Percentiles rank a stretch among this genome's conserved stretches.
phyloP scores from a whole-genome alignment of 2,797 vertebrate genomes.

The Acanthurus tractus region DNA sequence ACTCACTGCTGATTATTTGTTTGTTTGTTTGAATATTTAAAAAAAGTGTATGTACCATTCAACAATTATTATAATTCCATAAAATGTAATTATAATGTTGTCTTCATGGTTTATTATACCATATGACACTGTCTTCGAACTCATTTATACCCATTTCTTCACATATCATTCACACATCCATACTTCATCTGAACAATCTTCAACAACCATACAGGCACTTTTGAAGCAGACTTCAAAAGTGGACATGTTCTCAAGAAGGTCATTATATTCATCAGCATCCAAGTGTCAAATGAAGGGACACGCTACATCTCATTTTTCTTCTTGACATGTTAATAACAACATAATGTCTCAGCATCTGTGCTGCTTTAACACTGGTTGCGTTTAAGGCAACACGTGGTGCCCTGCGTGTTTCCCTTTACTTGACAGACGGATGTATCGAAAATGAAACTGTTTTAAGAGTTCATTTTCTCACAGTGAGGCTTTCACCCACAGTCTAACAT shows the following conservation, averaged over 20 bases:
- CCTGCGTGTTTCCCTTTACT: constrained; percentile 25
- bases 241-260: constrained; percentile 33
- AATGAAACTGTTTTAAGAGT: constrained; percentile 28
- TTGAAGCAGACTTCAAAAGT: constrained; percentile 79
- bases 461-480: constrained; percentile 24
- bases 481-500: constrained; percentile 36
- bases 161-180: constrained; percentile 47
- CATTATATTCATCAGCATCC: constrained; percentile 44
- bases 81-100: constrained; percentile 38
- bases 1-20: background rate
- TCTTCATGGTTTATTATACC: constrained; percentile 16
- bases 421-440: constrained; percentile 34
- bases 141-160: constrained; percentile 39
- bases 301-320: background rate
- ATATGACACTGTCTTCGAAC: constrained; percentile 38
- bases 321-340: background rate
- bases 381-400: constrained; percentile 6
- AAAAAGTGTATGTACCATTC: background rate
- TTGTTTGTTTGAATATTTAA: background rate
- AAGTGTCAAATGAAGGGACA: constrained; percentile 16
- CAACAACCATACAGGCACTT: constrained; percentile 63
- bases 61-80: constrained; percentile 26
- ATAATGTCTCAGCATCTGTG: background rate
- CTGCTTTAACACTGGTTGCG: background rate
- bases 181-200: constrained; percentile 51